These are phyloP conservation scores for Archips xylosteana DNA, from an alignment of 2,888 invertebrate genomes.

Conservation along the genomic window DNA sequence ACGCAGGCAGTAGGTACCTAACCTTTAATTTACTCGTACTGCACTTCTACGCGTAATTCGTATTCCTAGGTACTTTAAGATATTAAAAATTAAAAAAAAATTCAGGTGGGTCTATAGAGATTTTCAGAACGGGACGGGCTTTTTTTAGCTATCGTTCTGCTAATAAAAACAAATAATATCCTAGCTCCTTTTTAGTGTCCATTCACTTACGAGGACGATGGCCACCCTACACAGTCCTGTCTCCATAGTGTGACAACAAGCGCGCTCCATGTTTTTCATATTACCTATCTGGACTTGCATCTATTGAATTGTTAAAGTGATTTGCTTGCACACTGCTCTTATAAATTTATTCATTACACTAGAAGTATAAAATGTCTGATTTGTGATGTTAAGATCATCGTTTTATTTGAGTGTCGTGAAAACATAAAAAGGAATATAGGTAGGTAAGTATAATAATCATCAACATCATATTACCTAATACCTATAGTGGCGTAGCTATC, in stretches of 20 bases:
- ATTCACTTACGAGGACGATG: constrained; percentile 18
- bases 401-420: background rate
- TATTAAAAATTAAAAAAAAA: no score
- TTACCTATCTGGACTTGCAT: constrained; percentile 47
- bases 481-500: no score
- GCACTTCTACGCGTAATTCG: no score
- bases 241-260: constrained; percentile 51
- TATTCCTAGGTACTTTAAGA: no score
- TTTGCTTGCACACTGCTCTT: constrained; percentile 29
- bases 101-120: no score
- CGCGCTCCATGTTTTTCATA: constrained; percentile 46
- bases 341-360: constrained; percentile 20
- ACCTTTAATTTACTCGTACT: no score
- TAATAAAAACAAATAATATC: no score
- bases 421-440: background rate
- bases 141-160: no score
- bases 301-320: constrained; percentile 48
- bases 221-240: constrained; percentile 43
- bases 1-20: no score
- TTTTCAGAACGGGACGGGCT: no score
- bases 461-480: no score
- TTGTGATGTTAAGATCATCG: background rate
- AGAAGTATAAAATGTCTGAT: background rate
- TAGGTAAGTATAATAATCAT: no score
- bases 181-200: background rate